Base-by-base conservation (phyloP, 2,797 vertebrate species). In the Philypnodon macrostomus region DNA sequence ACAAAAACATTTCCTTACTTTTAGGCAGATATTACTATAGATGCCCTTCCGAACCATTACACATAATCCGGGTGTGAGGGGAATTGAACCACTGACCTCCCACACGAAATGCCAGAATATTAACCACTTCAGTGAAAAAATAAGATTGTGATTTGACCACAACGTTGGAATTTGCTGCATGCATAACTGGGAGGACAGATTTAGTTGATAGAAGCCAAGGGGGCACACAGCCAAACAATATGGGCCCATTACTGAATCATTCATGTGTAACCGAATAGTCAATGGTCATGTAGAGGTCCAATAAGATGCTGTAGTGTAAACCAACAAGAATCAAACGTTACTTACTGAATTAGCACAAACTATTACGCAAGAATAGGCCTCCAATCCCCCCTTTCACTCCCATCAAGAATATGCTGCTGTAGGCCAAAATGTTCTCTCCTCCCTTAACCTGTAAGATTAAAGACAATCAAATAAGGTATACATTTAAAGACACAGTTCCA, bases 381-480 rank as follows among this genome's bases (percentile, higher is more conserved):
- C 49, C 3, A n/a, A 61, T 47, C 44, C 61, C 64, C 58, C 40
- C 47, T 39, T 39, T 33, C 56, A 67, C 71, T 72, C 68, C 50
- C 37, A 58, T 65, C 26, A 13, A 47, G 53, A 52, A 45, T 69
- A 21, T 39, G 47, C 65, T 29, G 31, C 40, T 64, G 53, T 63
- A 47, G 50, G 79, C 66, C 71, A 79, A 82, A n/a, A 85, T 67
- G 70, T 59, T 53, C 63, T 63, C 63, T 58, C 67, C 46, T 77
- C 63, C 58, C 61, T 62, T 47, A 66, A 80, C 71, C 56, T 61
- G 70, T 82, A 70, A 86, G 73, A 87, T 64, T 83, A 80, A 67
- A 83, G 63, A 63, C 66, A 72, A 70, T 82, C 83, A 80, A 67
- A 73, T 72, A 71, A 27, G 23, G 10, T 14, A 17, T 11, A 8